Evolutionary conservation across 1,140 invertebrate genomes (phyloP).

Genomic region (Aphis craccivora): DNA sequence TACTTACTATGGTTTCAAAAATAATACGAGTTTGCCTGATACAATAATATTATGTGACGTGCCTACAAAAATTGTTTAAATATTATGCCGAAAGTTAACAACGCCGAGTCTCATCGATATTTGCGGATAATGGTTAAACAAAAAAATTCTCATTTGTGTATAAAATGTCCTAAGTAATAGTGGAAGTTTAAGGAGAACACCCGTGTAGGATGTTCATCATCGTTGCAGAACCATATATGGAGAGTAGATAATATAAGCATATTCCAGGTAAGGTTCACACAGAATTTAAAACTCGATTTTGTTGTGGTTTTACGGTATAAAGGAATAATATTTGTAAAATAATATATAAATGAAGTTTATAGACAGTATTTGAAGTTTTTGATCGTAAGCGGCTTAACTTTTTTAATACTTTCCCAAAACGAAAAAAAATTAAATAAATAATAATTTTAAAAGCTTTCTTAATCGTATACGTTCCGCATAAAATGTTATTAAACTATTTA

Average conservation of each 20-base stretch:
- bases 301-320: not conserved
- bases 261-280: not conserved
- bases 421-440: not conserved
- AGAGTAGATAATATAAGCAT: not conserved
- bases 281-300: not conserved
- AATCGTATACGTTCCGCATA: not conserved
- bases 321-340: constrained; percentile 4
- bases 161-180: not conserved
- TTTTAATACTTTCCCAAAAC: not conserved
- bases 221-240: not conserved
- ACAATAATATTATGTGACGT: too few relatives aligned
- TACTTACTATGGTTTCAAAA: too few relatives aligned
- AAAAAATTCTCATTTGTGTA: too few relatives aligned
- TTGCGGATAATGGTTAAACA: too few relatives aligned
- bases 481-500: not conserved
- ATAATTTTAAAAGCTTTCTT: constrained; percentile 7
- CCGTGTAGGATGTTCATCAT: not conserved
- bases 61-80: too few relatives aligned
- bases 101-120: too few relatives aligned
- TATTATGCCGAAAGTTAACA: too few relatives aligned
- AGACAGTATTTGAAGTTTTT: not conserved
- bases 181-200: not conserved
- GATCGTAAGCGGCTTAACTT: not conserved
- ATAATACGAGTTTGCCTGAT: too few relatives aligned
- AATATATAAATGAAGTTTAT: not conserved